Base-by-base conservation (phyloP, 1,140 invertebrate species). In the Drosophila equinoxialis region DNA sequence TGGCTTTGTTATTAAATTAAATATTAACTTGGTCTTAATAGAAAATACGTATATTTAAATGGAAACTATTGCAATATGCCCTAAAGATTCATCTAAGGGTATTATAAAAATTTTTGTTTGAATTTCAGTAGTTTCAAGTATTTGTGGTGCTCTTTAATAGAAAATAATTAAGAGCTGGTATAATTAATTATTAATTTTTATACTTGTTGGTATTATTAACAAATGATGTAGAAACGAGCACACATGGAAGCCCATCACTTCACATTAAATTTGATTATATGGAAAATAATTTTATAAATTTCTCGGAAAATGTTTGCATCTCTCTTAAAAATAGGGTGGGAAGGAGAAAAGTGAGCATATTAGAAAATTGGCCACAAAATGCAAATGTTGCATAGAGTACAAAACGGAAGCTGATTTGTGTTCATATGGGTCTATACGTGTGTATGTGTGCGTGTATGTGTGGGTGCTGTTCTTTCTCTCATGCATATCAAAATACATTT, bases 401-500 rank as follows among this genome's bases (percentile, higher is more conserved):
- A 33, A 23, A 62, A 26, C 13, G 23, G 13, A 48, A 51, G 14
- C 39, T 23, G 23, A 17, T 51, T 61, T 26, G 57, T 57, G 37
- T 35, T 11, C 37, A 6, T 55, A 17, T 45, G 33, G 55, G 51
- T 64, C 13, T 45, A 3, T 37, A 37, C 0, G 41, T 51, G 20
- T 39, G 65, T 33, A 41, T 57, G 37, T 23, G 26, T 59, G 39
- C 48, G 23, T 42, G 17, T 45, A 23, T 55, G 37, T 57, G 30
- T 58, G 41, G 48, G 68, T 23, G 39, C 42, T 45, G 51, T 37
- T 59, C 30, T 37, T 41, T 3, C 45, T 51, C 17, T 64, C 54
- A 55, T 51, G 68, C 68, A 71, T 74, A 74, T 72, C 63, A 67
- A 63, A 79, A 79, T 73, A 68, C 71, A 79, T 71, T 62, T 67